Base-by-base conservation (phyloP, 1,140 invertebrate species). In the Drosophila orosa region DNA sequence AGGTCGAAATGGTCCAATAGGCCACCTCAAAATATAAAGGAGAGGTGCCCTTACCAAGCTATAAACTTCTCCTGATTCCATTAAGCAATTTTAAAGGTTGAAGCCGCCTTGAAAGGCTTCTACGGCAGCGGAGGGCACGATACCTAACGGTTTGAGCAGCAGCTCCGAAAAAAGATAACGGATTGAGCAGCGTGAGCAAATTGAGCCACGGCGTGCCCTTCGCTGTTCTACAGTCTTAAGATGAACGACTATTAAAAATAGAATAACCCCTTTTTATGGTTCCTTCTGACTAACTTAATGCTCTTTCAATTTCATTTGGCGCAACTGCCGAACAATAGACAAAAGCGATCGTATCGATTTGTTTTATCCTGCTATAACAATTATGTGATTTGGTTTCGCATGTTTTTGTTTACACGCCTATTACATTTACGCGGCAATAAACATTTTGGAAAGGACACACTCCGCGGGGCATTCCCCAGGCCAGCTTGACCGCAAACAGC, bases 401-500 rank as follows among this genome's bases (percentile, higher is more conserved):
- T 57, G 24, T 37, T 56, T 45, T 40, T 22, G 62, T 57, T 71
- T 47, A 71, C 50, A 57, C 22, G 40, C 31, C 67, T 47, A 39
- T 71, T 71, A 71, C 50, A 58, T 71, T 58, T 22, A 57, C 65
- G 33, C 19, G 8, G 50, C 65, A 27, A 71, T 71, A 56, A 71
- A 33, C 17, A 48, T 58, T 48, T 71, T 3, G 52, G 17, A 35
- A 47, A 39, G 29, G 7, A 7, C 22, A 48, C 5, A 22, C 29
- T n/a, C 8, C 24, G 9, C 37, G 19, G 19, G 19, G 22, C 33
- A 22, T 48, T 35, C 19, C 33, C 17, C n/a, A 22, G 13, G 19
- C 45, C 68, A 56, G 50, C 50, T 74, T 71, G 66, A 67, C 78
- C 78, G 57, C 74, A 59, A 81, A 78, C 63, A 65, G 48, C 75